Percentiles rank a stretch among this genome's conserved stretches.
These are phyloP conservation scores for Leptura quadrifasciata DNA, from an alignment of 2,888 invertebrate genomes.

Conservation along the genomic window DNA sequence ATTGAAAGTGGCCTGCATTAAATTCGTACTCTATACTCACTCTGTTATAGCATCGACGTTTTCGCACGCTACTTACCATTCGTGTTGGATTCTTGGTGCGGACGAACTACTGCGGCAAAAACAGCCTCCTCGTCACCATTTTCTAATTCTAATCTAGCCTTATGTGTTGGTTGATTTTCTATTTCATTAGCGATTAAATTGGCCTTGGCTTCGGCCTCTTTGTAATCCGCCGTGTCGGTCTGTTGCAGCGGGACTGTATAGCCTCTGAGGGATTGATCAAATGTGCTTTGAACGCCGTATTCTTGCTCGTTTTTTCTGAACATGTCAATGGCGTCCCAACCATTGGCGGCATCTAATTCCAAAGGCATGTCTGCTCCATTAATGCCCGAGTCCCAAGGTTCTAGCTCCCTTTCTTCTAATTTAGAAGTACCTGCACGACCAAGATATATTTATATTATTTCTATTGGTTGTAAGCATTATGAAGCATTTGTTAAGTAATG, in stretches of 20 bases:
- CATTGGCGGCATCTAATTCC: slow-evolving; percentile 90
- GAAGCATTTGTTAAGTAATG: no score
- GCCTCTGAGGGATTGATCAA: slow-evolving; percentile 92
- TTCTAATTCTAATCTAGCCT: slow-evolving; percentile 88
- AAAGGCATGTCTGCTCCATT: slow-evolving; percentile 79
- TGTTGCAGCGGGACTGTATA: slow-evolving; percentile 93
- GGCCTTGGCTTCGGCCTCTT: slow-evolving; percentile 89
- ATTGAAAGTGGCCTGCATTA: slow-evolving; percentile 2
- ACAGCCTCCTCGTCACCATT: slow-evolving; percentile 94
- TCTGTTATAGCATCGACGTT: background rate
- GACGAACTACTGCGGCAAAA: slow-evolving; percentile 89
- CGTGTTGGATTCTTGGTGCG: slow-evolving; percentile 65
- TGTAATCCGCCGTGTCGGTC: slow-evolving; percentile 90
- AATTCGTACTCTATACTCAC: background rate
- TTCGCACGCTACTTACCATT: slow-evolving; percentile 50
- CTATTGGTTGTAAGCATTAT: no score
- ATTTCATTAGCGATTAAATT: slow-evolving; percentile 95
- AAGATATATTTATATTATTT: background rate
- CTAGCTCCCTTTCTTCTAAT: slow-evolving; percentile 86
- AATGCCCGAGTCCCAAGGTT: slow-evolving; percentile 87
- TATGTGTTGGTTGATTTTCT: slow-evolving; percentile 88
- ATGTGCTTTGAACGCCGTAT: slow-evolving; percentile 93
- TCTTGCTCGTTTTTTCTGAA: slow-evolving; percentile 93
- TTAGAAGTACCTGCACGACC: slow-evolving; percentile 45
- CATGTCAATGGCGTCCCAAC: slow-evolving; percentile 98